Conservation (phyloP, 2,888 invertebrate genomes). For the Neoascia interrupta region DNA sequence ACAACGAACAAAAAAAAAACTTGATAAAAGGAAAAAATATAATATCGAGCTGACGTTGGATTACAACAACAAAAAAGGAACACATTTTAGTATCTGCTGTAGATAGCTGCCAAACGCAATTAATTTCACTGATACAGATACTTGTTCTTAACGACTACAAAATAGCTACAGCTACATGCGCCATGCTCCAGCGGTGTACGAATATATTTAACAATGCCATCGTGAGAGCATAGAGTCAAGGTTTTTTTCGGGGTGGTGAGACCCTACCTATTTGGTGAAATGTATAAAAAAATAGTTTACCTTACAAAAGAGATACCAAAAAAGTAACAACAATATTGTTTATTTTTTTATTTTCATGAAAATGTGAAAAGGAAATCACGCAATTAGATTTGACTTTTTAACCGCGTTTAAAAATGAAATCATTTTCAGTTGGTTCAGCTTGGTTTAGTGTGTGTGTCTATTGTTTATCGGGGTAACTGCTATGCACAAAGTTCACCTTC, state of each 20-base stretch:
- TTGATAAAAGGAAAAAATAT: slow-evolving; percentile 14
- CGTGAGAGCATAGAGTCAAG: slow-evolving; percentile 49
- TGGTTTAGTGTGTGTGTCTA: background rate
- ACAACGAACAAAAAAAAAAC: slow-evolving; percentile 17
- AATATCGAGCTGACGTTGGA: slow-evolving; percentile 54
- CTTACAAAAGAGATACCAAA: no score
- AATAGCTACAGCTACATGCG: background rate
- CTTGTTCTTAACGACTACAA: slow-evolving; percentile 47
- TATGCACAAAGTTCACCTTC: slow-evolving; percentile 6
- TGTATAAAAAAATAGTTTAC: background rate
- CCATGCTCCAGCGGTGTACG: slow-evolving; percentile 3
- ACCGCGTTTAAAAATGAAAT: slow-evolving; percentile 10
- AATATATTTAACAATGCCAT: slow-evolving; percentile 10
- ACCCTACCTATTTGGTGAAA: no score
- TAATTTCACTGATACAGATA: slow-evolving; percentile 39
- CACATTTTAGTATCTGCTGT: slow-evolving; percentile 40
- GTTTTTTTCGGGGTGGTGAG: slow-evolving; percentile 26
- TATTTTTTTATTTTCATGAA: no score
- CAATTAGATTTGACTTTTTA: slow-evolving; percentile 19
- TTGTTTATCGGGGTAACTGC: background rate
- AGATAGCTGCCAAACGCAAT: slow-evolving; percentile 36
- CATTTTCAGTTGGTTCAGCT: background rate
- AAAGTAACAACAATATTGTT: no score
- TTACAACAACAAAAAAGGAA: no score
- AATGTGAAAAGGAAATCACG: slow-evolving; percentile 27